Percentiles rank a stretch among this genome's conserved stretches.
Evolutionary conservation across 2,113 vertebrate genomes (phyloP).

Genomic region (Phasianus colchicus): DNA sequence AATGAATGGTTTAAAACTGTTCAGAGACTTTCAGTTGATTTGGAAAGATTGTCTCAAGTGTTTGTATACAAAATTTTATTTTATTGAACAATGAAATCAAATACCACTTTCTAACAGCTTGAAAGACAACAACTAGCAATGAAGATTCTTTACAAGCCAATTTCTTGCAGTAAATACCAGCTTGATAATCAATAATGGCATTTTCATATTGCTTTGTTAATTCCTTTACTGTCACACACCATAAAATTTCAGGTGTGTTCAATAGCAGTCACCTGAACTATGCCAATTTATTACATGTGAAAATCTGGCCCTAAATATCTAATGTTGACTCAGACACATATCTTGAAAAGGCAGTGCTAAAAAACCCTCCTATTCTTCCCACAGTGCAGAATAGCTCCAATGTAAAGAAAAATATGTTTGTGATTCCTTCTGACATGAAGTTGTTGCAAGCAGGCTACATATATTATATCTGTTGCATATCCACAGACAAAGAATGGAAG

Average conservation of each 20-base stretch:
- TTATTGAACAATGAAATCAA: slow-evolving; percentile 33
- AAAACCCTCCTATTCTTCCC: not conserved
- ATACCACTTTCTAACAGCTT: slow-evolving; percentile 20
- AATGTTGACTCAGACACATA: not conserved
- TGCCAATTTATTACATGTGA: not conserved
- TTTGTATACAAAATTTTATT: not conserved
- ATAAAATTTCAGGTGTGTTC: not conserved
- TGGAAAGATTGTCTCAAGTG: not conserved
- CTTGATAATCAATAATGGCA: not conserved
- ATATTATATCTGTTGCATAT: not conserved
- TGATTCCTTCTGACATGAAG: not conserved
- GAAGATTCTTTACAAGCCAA: not conserved
- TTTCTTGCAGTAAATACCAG: not conserved
- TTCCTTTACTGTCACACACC: not conserved
- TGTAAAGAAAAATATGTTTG: not conserved
- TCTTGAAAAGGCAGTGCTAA: not conserved
- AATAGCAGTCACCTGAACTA: not conserved
- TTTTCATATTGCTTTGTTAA: not conserved
- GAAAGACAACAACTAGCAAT: slow-evolving; percentile 19
- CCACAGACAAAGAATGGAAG: not conserved
- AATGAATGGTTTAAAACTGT: not conserved
- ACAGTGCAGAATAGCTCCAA: not conserved
- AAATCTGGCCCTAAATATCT: not conserved
- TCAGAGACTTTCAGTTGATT: not conserved
- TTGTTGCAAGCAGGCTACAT: not conserved